Base-by-base conservation (phyloP, 2,888 invertebrate species). In the Drosophila kambysellisi region DNA sequence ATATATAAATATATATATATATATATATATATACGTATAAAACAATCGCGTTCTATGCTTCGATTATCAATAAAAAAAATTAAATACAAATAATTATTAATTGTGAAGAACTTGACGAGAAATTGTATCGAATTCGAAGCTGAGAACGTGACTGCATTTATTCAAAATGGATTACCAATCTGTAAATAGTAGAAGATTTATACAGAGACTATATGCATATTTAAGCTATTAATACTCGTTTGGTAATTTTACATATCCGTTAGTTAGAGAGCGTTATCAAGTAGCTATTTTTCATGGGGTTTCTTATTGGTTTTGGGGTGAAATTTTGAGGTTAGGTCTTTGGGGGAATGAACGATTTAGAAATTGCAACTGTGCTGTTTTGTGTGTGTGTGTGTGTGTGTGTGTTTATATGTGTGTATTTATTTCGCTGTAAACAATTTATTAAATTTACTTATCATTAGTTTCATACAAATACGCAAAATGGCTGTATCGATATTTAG, bases 161-260 rank as follows among this genome's bases (percentile, higher is more conserved):
- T 69, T 60, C 35, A 51, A 69, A 69, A 69, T 67, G 58, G 43
- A 57, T 78, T 69, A 69, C 54, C 78, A 61, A 64, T 35, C 72
- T 68, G 58, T 76, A 74, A 80, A 68, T 81, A 81, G 68, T 84
- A 73, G 70, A 74, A 73, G 64, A 71, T 78, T 82, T 82, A 76
- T 76, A 88, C 81, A 83, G 70, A 84, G 81, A 69, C 64, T 78
- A 70, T 78, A 75, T 68, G 62, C 62, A 69, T 72, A 78, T 76
- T 85, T 88, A 88, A 88, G 84, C 86, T 88, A 88, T 88, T 84
- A 84, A 84, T 84, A 84, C 84, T 84, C 88, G 76, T 76, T 88
- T 88, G 84, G 84, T 84, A 84, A 81, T 69, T 85, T 82, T 70
- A 80, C 80, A 82, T 80, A 82, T 67, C 77, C 64, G 58, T 59